Percentiles rank a stretch among this genome's conserved stretches.
Evolutionary conservation across 2,113 vertebrate genomes (phyloP).

Genomic region (Chloebia gouldiae): DNA sequence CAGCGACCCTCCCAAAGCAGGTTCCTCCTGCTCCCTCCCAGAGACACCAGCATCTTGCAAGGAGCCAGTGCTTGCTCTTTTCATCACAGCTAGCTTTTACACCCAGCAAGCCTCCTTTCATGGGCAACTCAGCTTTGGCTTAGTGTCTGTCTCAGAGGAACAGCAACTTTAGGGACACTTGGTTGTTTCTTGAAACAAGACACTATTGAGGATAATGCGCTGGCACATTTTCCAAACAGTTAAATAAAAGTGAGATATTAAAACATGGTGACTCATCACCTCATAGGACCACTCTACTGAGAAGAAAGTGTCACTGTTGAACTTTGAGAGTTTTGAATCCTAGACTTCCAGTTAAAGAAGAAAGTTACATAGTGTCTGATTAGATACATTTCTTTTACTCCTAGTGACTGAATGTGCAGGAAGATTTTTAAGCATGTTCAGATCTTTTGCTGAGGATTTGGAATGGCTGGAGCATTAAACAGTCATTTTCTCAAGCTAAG

Average conservation of each 20-base stretch:
- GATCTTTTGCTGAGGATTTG: neutral
- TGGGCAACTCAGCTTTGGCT: neutral
- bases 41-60: accelerated
- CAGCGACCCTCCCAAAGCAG: too few relatives aligned
- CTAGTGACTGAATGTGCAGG: neutral
- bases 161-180: neutral
- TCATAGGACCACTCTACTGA: neutral
- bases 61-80: neutral
- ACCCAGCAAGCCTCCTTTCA: neutral
- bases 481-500: neutral
- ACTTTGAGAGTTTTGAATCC: neutral
- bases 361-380: neutral
- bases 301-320: neutral
- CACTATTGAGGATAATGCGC: neutral
- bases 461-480: neutral
- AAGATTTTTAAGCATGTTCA: neutral
- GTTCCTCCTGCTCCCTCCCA: accelerated
- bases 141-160: neutral
- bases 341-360: neutral
- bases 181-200: neutral
- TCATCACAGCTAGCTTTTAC: neutral
- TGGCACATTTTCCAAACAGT: neutral
- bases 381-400: neutral
- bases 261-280: neutral
- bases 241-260: neutral